Evolutionary conservation across 2,797 vertebrate species (phyloP).

Genomic region (Alcedo quadribrachys): DNA sequence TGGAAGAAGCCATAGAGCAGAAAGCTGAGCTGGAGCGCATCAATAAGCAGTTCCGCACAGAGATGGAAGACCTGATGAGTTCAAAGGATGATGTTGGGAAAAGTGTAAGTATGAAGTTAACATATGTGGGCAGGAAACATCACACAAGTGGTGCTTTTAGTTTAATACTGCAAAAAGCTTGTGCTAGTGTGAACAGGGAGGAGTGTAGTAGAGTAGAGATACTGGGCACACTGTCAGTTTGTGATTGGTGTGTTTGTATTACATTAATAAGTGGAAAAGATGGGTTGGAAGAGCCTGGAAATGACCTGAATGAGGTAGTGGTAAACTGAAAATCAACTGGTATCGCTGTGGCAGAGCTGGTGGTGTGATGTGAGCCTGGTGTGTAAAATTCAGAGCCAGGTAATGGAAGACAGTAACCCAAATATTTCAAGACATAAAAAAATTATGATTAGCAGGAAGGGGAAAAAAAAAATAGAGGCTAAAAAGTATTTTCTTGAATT

Average conservation of each 20-base stretch:
- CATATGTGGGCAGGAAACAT: not conserved
- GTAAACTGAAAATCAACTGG: not conserved
- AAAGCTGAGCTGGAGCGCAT: constrained; percentile 91
- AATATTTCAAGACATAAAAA: not conserved
- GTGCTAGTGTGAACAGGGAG: not conserved
- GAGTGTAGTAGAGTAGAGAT: not conserved
- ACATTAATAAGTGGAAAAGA: not conserved
- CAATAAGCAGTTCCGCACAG: constrained; percentile 91
- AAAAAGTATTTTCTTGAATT: not conserved
- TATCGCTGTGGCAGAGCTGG: not conserved
- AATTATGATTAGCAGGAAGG: not conserved
- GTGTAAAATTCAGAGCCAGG: not conserved
- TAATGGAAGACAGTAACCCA: not conserved
- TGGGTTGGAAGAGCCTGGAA: not conserved
- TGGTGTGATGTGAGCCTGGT: not conserved
- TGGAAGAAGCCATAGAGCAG: constrained; percentile 88
- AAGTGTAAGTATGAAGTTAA: constrained; percentile 82
- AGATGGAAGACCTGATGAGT: constrained; percentile 98
- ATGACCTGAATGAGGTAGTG: not conserved
- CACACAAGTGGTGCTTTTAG: not conserved
- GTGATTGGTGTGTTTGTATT: not conserved
- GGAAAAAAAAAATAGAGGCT: not conserved
- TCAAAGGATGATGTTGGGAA: constrained; percentile 98
- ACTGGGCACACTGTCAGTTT: not conserved
- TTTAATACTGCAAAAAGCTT: not conserved